A percentile compares a stretch with the other conserved stretches of the same genome.
Conservation (phyloP, 1,140 invertebrate species). For the Orchesella cincta region DNA sequence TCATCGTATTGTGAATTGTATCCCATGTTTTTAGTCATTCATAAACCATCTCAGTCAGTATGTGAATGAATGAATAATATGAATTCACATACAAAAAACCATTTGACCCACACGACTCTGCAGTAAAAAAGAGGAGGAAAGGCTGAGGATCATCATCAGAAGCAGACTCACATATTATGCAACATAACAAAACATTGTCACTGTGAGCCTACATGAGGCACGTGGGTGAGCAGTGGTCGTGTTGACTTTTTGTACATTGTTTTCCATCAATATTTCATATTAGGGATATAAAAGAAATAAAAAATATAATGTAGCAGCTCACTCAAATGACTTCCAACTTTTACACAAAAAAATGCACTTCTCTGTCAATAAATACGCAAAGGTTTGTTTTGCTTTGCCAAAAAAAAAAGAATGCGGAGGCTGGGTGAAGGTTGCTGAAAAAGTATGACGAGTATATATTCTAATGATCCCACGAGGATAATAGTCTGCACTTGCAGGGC, state of each 20-base stretch:
- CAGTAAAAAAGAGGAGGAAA: background rate
- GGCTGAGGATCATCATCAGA: background rate
- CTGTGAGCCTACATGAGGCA: constrained; percentile 23
- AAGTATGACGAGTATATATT: background rate
- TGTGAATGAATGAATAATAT: too few relatives aligned
- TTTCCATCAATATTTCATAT: constrained; percentile 38
- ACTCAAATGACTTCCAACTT: background rate
- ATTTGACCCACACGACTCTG: background rate
- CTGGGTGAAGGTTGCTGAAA: background rate
- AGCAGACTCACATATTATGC: background rate
- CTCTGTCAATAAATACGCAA: too few relatives aligned
- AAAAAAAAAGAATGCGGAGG: background rate
- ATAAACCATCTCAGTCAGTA: too few relatives aligned
- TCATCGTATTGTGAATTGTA: background rate
- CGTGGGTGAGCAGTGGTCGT: constrained; percentile 36
- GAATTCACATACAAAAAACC: background rate
- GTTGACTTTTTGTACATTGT: constrained; percentile 46
- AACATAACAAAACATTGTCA: background rate
- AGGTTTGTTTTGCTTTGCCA: background rate
- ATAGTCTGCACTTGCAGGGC: background rate
- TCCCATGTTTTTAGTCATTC: too few relatives aligned
- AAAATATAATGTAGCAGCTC: background rate
- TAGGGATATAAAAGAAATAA: background rate
- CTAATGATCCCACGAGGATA: constrained; percentile 26
- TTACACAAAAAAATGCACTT: background rate